A percentile compares a stretch with the other conserved stretches of the same genome.
Conservation (phyloP, 2,797 vertebrate species). For the Bradypodion pumilum region DNA sequence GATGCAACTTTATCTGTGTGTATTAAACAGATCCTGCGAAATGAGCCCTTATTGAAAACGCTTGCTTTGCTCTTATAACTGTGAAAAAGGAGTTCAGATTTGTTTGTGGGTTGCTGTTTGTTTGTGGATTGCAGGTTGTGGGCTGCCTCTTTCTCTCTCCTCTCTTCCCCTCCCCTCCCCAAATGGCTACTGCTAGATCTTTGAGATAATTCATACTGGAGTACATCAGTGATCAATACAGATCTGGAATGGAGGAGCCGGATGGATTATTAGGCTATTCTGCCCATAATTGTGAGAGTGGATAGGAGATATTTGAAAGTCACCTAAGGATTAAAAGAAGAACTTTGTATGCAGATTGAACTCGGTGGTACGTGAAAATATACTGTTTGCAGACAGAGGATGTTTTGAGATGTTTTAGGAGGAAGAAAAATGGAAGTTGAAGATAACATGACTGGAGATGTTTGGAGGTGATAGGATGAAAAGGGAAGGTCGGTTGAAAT, state of each 20-base stretch:
- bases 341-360: constrained; percentile 71
- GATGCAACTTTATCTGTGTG: constrained; percentile 62
- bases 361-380: constrained; percentile 54
- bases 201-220: constrained; percentile 8
- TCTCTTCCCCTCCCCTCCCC: not conserved
- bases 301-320: constrained; percentile 22
- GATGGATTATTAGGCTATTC: not conserved
- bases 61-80: constrained; percentile 27
- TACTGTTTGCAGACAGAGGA: constrained; percentile 34
- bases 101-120: not conserved
- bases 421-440: not conserved
- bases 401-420: constrained; percentile 32
- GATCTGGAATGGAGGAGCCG: constrained; percentile 17
- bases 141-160: too few species aligned
- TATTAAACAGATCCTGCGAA: constrained; percentile 19
- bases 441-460: constrained; percentile 1
- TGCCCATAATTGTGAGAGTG: not conserved
- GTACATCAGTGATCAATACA: constrained; percentile 26
- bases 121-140: not conserved
- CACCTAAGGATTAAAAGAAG: constrained; percentile 44
- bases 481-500: constrained; percentile 7
- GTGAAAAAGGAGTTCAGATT: constrained; percentile 29
- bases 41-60: not conserved
- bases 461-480: constrained; percentile 23
- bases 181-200: not conserved